Evolutionary conservation across 1,140 invertebrate species (phyloP).

Genomic region (Drosophila bipectinata): DNA sequence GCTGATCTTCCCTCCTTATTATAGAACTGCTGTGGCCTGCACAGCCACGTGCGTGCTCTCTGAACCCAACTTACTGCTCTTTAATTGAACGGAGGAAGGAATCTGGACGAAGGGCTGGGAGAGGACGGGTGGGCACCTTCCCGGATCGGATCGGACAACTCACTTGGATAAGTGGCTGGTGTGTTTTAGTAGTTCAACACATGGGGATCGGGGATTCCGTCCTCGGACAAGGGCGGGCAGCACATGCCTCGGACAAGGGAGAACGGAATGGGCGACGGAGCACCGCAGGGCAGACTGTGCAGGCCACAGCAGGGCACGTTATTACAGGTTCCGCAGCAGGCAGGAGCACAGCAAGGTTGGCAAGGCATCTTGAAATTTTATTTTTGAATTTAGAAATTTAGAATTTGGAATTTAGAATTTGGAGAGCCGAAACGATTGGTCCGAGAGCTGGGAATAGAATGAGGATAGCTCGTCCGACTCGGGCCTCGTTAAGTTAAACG

Average conservation of each 20-base stretch:
- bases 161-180: conserved; percentile 79
- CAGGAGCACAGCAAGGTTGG: not conserved
- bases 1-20: not conserved
- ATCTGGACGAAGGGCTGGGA: not conserved
- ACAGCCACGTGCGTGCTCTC: conserved; percentile 3
- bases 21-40: conserved; percentile 46
- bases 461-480: not conserved
- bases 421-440: conserved; percentile 12
- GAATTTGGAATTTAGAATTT: conserved; percentile 10
- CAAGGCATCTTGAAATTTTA: conserved; percentile 11
- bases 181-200: conserved; percentile 80
- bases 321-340: conserved; percentile 56
- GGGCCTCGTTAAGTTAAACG: not conserved
- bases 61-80: not conserved
- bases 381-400: not conserved
- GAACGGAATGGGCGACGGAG: conserved; percentile 69
- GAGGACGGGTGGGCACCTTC: not conserved
- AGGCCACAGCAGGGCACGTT: conserved; percentile 68
- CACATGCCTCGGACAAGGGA: conserved; percentile 70
- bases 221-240: conserved; percentile 63
- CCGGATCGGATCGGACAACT: conserved; percentile 24
- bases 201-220: conserved; percentile 77
- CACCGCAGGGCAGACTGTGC: conserved; percentile 77
- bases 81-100: not conserved
- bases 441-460: conserved; percentile 9